Conservation (phyloP, 2,888 invertebrate species). For the Megaustenia siamemsis region DNA sequence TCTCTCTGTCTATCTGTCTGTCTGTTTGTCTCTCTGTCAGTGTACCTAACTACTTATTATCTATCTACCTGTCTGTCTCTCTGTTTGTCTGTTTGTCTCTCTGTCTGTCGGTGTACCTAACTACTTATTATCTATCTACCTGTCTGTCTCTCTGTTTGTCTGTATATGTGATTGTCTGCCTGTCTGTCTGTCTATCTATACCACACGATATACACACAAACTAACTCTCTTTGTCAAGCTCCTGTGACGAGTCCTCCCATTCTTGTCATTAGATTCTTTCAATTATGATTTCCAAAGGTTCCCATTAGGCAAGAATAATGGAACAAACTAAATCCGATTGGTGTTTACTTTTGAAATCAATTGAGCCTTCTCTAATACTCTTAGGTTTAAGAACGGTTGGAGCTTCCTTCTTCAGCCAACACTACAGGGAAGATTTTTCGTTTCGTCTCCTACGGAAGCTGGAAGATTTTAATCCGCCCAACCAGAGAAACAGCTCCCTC, state of each 20-base stretch:
- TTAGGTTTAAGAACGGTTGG: conserved; percentile 28
- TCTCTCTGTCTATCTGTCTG: not conserved
- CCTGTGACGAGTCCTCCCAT: not conserved
- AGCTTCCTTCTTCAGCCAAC: not conserved
- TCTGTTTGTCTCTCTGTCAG: not conserved
- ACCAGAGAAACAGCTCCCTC: not conserved
- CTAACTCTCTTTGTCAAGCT: not conserved
- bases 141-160: not conserved
- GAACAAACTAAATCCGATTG: conserved; percentile 39
- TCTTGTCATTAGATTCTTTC: conserved; percentile 40
- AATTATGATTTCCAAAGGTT: conserved; percentile 49
- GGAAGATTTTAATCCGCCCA: conserved; percentile 43
- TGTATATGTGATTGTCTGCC: not conserved
- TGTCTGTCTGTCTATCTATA: conserved; percentile 6
- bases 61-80: not conserved
- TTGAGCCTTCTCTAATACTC: conserved; percentile 39
- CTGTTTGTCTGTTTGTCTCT: not conserved
- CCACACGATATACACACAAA: not conserved
- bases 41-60: not conserved
- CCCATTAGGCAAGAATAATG: conserved; percentile 44
- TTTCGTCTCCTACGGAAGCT: conserved; percentile 27
- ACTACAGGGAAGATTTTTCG: conserved; percentile 30
- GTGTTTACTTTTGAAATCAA: conserved; percentile 52
- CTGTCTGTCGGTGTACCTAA: too few species aligned
- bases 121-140: not conserved